These are phyloP conservation scores for Drosophila nasuta DNA, from an alignment of 1,140 invertebrate genomes.

Conservation along the genomic window DNA sequence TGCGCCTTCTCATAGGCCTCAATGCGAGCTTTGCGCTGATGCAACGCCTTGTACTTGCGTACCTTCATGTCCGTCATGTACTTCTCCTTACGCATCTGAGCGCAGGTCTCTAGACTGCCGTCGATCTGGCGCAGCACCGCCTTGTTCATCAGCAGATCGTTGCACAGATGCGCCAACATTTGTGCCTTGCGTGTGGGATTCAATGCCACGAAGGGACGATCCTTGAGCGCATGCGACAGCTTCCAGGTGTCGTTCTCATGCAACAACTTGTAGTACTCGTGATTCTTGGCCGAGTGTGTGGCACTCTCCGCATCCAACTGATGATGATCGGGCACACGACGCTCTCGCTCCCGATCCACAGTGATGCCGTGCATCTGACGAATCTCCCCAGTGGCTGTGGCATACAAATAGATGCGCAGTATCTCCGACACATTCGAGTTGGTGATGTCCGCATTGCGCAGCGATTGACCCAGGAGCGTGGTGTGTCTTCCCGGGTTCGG, in stretches of 20 bases:
- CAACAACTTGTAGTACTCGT: conserved; percentile 90
- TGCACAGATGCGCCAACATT: conserved; percentile 95
- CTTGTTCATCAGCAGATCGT: conserved; percentile 97
- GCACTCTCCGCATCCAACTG: conserved; percentile 88
- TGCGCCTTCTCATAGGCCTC: conserved; percentile 89
- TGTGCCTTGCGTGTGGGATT: conserved; percentile 94
- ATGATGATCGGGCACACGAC: conserved; percentile 91
- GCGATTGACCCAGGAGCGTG: conserved; percentile 94
- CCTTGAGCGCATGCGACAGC: conserved; percentile 89
- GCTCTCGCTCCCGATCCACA: conserved; percentile 91
- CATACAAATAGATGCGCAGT: conserved; percentile 94
- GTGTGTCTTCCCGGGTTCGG: conserved; percentile 94
- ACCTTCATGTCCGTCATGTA: conserved; percentile 95
- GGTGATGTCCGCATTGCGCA: conserved; percentile 96
- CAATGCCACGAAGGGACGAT: conserved; percentile 93
- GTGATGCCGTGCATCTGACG: conserved; percentile 91
- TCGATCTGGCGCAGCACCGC: conserved; percentile 93
- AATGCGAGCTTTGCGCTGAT: conserved; percentile 90
- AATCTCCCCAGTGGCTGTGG: conserved; percentile 93
- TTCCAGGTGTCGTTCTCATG: conserved; percentile 91
- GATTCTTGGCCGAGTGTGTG: conserved; percentile 89
- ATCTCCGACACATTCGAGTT: conserved; percentile 96
- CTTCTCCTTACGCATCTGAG: conserved; percentile 91
- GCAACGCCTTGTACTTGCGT: conserved; percentile 91
- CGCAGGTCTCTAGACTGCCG: conserved; percentile 90